Base-by-base conservation (phyloP, 2,113 vertebrate genomes). In the Apteryx mantelli region DNA sequence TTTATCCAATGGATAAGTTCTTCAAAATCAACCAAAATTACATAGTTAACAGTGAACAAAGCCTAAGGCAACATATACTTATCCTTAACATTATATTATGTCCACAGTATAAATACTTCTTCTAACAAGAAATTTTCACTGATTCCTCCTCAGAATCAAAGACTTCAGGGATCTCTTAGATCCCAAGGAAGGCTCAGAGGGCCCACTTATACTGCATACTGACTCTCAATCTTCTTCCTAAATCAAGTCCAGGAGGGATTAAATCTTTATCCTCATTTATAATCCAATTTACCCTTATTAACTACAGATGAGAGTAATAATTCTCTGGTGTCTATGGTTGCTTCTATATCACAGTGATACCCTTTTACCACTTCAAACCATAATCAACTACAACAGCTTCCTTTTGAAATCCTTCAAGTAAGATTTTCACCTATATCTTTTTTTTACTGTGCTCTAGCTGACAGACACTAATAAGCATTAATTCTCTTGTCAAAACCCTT, bases 391-490 rank as follows among this genome's bases (percentile, higher is more conserved):
- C 66, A 95, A 55, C 44, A 87, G 50, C 24, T 78, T 34, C 40
- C 80, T 89, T 95, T 82, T 75, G 44, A 95, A 96, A 60, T 76
- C 93, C 60, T 87, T 82, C 71, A 82, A 78, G 70, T 7, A 83
- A 91, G 71, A 95, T 88, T 94, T 95, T 96, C 77, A 91, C 26
- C 24, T 44, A 40, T 58, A 64, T 74, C 53, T 58, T 70, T 93
- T 82, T 93, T 95, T 82, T 60, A 42, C 61, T 65, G 11, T 85
- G 71, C 56, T 40, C 34, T 76, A 86, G 56, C 84, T 91, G 94
- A 75, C 78, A 79, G 77, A 73, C 88, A 96, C 34, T 95, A 95
- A 93, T 83, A 96, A 93, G 91, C 65, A 88, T 88, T 95, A 95
- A 92, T 74, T 87, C 50, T 79, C 71, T 63, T 89, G 60, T 93